Evolutionary conservation across 2,888 invertebrate species (phyloP), one percentile per base, ranked within the genome.

Genomic region (Beris chalybata): DNA sequence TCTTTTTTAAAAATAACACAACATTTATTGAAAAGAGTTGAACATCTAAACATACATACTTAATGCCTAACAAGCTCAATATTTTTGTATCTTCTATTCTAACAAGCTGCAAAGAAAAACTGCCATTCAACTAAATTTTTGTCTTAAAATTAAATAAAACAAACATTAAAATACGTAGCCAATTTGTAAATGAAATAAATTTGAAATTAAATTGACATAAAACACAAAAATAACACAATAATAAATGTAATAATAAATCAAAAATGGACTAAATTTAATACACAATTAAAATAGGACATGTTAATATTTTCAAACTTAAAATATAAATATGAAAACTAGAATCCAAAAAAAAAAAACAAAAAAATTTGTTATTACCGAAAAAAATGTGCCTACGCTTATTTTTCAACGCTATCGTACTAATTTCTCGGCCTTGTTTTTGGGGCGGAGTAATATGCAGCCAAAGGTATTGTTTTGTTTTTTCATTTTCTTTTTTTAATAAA

Each of bases 391-490:
- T 69, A 64, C 69, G 69, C 69, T 69, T 69, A 31, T 45, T 68
- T 67, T 66, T 66, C 63, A 66, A 68, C 68, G 68, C 68, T 66
- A 59, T 55, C 29, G 44, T 68, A 68, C 68, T 68, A 68, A 63
- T 68, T 63, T 53, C 64, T 50, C 56, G 54, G 57, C 61, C 68
- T 52, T 63, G 56, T 29, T 61, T 38, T 56, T 54, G 64, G 64
- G 50, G 32, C 64, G 66, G 58, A 69, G 38, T 54, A 29, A 48
- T 79, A 74, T 74, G 72, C 74, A 74, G 73, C 73, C 73, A 75
- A 76, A 76, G 73, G 77, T 76, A 76, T 61, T 61, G 38, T 54
- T 54, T 64, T 63, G 50, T 54, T 56, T 56, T 64, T 47, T n/a
- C n/a, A n/a, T n/a, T n/a, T 9, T 48, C 31, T 45, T 59, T 31